Base-by-base conservation (phyloP, 2,797 vertebrate species). In the Pangasius krempfi region DNA sequence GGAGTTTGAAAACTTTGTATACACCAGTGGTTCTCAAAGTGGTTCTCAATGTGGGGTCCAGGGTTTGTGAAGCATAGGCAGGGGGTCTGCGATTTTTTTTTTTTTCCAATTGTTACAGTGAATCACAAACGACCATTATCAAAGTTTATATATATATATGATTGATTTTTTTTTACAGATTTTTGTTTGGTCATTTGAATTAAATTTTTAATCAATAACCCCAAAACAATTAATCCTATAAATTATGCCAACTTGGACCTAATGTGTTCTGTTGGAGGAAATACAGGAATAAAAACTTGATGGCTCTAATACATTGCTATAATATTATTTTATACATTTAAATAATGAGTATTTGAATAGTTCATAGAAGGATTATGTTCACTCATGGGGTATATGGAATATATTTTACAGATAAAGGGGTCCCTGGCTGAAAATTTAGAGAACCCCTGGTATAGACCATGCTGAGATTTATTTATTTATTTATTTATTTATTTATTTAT, bases 21-120 rank as follows among this genome's bases (percentile, higher is more conserved):
- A 68, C 4, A 68, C 62, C 60, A 84, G 82, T 33, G 82, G 60
- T 84, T 84, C 60, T 50, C 60, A 50, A 66, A 84, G 82, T 33
- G 82, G 60, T 84, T 84, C 60, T 50, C 60, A 50, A 50, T 16
- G 37, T 62, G 25, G 40, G 30, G 52, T 56, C 54, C n/a, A 56
- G n/a, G 27, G 56, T 47, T 1, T 27, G 6, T 27, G 25, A 62
- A 64, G 10, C 13, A 64, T 44, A 14, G 13, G 22, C 3, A 62
- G 13, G 33, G 12, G 12, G 1, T 47, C 9, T 64, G 56, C 0
- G 12, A 81, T 62, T 27, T 62, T 37, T 33, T 47, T 44, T 37
- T 33, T 33, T 33, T 33, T n/a, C 33, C 10, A 22, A 10, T 27
- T 27, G 44, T 14, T 76, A 76, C 73, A 27, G 40, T 50, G 25